Base-by-base conservation (phyloP, 30 jellyfish, hydroid and myxozoan genomes). In the Aurelia aurita complex sp. Pacific region DNA sequence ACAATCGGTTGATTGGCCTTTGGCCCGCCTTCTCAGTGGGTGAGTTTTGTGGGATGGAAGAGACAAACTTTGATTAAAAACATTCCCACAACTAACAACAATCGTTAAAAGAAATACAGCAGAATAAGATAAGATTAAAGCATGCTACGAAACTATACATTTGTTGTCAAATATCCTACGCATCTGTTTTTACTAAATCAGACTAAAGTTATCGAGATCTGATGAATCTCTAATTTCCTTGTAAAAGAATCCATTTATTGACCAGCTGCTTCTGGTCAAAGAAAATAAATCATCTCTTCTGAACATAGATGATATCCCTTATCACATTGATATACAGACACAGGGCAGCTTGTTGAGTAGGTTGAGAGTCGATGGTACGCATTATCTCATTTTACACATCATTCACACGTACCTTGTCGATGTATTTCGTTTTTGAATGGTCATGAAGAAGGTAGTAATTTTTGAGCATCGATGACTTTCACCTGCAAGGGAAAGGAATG, bases 401-500 rank as follows among this genome's bases (percentile, higher is more conserved):
- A 46, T 46, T 46, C 2, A 9, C 57, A 9, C 57, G 57, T 46
- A 46, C 57, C 57, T 46, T 46, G 57, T 46, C 57, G 14, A 6
- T 46, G 12, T 46, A 46, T 46, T 46, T 46, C 57, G 12, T 46
- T 46, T 46, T 46, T 5, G 14, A 46, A 8, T 46, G 33, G 78
- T 82, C 91, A 82, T 11, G 91, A 82, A 42, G 91, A 53, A 15
- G 59, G 32, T 59, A 73, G 64, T 29, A 82, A 36, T 70, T 82
- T 82, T 46, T 69, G 72, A 12, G 91, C 85, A 60, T 82, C 91
- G 57, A 69, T 29, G n/a, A 82, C 75, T 70, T 75, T 75, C 65
- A 71, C 91, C 91, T 82, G 60, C 73, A 34, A 71, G 2, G 57
- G 13, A 9, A 40, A 34, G 32, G 17, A 77, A 46, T 29, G 1